These are phyloP conservation scores for Carassius auratus DNA, from an alignment of 2,113 vertebrate species.

Conservation along the genomic window DNA sequence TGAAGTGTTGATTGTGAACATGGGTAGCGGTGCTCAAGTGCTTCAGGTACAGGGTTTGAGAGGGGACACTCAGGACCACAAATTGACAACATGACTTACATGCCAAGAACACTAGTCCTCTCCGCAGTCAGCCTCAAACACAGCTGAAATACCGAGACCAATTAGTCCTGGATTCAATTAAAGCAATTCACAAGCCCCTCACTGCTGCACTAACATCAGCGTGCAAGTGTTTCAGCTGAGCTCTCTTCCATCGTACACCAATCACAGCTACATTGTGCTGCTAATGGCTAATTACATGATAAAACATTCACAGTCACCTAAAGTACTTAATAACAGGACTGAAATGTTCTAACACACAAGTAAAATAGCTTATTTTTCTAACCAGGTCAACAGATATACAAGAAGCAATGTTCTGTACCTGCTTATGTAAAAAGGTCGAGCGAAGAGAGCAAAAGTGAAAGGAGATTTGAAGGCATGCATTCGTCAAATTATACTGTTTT, in stretches of 20 bases:
- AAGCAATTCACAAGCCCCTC: conserved; percentile 41
- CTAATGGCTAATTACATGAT: conserved; percentile 21
- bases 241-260: conserved; percentile 8
- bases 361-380: conserved; percentile 7
- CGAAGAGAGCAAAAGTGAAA: neutral
- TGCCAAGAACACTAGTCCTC: conserved; percentile 12
- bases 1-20: conserved; percentile 1
- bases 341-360: neutral
- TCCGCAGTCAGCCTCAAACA: conserved; percentile 37
- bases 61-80: conserved; percentile 16
- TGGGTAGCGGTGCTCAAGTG: neutral
- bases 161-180: conserved; percentile 56
- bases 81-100: conserved; percentile 53
- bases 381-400: conserved; percentile 32
- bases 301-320: conserved; percentile 21
- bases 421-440: conserved; percentile 14
- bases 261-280: conserved; percentile 21
- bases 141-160: conserved; percentile 27
- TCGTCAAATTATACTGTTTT: conserved; percentile 8
- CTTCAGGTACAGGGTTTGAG: neutral
- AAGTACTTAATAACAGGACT: conserved; percentile 23
- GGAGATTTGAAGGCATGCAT: conserved; percentile 4
- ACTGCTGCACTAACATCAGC: conserved; percentile 44
- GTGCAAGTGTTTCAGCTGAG: conserved; percentile 21
- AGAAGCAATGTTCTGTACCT: conserved; percentile 29